These are phyloP conservation scores for Sminthurides aquaticus DNA, from an alignment of 2,888 invertebrate species.

Conservation along the genomic window DNA sequence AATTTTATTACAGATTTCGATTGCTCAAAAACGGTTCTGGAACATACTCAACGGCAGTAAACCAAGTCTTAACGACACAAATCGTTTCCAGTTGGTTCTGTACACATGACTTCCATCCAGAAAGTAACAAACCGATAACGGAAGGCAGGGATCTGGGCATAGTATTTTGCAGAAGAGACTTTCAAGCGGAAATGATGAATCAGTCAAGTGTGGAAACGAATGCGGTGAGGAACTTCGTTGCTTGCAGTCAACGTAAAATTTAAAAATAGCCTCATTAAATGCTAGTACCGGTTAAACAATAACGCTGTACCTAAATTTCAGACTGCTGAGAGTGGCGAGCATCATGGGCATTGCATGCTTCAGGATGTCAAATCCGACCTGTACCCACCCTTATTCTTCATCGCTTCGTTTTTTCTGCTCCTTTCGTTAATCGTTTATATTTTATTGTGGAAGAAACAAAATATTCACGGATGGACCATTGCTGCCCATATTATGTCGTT, in stretches of 20 bases:
- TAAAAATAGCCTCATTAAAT: no score
- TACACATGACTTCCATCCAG: not conserved
- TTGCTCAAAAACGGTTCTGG: not conserved
- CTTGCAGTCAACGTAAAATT: no score
- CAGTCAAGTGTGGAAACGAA: no score
- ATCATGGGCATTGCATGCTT: not conserved
- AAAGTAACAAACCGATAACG: not conserved
- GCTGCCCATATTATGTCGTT: not conserved
- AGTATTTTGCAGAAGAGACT: not conserved
- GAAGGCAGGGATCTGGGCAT: not conserved
- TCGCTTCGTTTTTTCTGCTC: not conserved
- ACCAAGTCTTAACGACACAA: not conserved
- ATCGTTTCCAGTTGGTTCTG: not conserved
- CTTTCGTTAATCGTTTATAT: not conserved
- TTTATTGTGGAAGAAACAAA: not conserved
- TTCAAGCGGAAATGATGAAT: no score
- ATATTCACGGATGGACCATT: not conserved
- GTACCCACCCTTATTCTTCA: not conserved
- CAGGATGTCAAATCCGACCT: not conserved
- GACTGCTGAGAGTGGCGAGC: no score
- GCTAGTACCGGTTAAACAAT: no score
- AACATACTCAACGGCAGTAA: not conserved
- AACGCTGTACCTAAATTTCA: no score
- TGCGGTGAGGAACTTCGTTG: no score
- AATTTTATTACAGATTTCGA: not conserved